Base-by-base conservation (phyloP, 2,797 vertebrate genomes). In the Rhinichthys osculus region DNA sequence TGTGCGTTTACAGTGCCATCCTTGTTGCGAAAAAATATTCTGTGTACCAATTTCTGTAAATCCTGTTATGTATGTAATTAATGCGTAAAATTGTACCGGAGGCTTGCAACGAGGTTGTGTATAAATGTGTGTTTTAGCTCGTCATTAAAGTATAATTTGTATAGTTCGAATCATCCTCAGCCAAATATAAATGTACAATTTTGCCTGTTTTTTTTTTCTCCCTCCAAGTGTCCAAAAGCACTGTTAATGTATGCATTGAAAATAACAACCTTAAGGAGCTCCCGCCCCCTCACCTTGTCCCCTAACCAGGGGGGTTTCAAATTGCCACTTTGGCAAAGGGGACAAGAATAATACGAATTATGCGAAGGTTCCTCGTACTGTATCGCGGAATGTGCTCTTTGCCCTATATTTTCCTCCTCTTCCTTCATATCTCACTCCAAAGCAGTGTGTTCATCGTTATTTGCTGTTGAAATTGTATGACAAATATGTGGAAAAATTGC, bases 271-370 rank as follows among this genome's bases (percentile, higher is more conserved):
- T 84, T 83, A 69, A 38, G 67, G 16, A 78, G 66, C 90, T 90
- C 89, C 88, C 89, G 82, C 91, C 91, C 90, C 88, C 86, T 86
- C 66, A 79, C 69, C 86, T 82, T 82, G 4, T 77, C 85, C 86
- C 88, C 86, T 86, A 84, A 87, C 88, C 91, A 92, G 89, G 82
- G 89, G 87, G 92, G 92, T 92, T 92, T 95, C 92, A 93, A 88
- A 90, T 95, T 91, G 92, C 93, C 90, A 88, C 92, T 92, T 92
- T 93, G 89, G 93, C 93, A 85, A 87, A 91, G 88, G 90, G 89
- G 91, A 92, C 93, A 92, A 91, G 92, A 95, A 95, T 94, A 95
- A 93, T 89, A 92, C 90, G 88, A 92, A 94, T 95, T 95, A 94
- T 92, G 93, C 92, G 90, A 92, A 92, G 89, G 90, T 93, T 94